phyloP scores from a whole-genome alignment of 2,797 vertebrate genomes.

The Acanthurus leucopareius region DNA sequence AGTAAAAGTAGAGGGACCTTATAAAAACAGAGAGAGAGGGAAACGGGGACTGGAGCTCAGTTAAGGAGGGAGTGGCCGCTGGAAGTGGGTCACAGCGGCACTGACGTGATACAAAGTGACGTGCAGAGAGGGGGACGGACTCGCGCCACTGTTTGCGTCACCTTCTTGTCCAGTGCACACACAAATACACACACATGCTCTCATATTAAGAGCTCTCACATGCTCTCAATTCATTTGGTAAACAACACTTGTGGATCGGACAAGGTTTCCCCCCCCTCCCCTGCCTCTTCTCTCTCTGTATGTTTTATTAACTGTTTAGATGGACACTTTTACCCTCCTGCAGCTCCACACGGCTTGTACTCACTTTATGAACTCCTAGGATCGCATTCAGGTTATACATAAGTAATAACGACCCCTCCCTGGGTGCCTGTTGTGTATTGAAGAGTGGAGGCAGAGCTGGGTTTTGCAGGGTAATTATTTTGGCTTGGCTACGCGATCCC shows the following conservation, averaged over 20 bases:
- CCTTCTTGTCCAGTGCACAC: constrained; percentile 55
- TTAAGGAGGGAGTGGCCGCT: constrained; percentile 66
- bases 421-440: constrained; percentile 25
- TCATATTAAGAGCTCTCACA: constrained; percentile 34
- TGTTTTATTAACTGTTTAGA: constrained; percentile 38
- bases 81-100: constrained; percentile 79
- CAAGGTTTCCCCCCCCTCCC: constrained; percentile 11
- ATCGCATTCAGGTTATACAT: constrained; percentile 48
- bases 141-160: constrained; percentile 65
- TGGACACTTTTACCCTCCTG: constrained; percentile 25
- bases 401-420: constrained; percentile 43
- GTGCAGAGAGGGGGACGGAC: constrained; percentile 43
- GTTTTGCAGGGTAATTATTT: constrained; percentile 51
- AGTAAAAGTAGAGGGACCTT: constrained; percentile 23
- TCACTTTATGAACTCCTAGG: constrained; percentile 32
- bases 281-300: background rate
- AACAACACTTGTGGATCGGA: constrained; percentile 48
- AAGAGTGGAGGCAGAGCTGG: constrained; percentile 21
- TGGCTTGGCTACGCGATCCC: constrained; percentile 9
- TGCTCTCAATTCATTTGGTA: constrained; percentile 44
- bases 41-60: constrained; percentile 48
- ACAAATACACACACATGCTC: constrained; percentile 16
- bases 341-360: constrained; percentile 15
- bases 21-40: constrained; percentile 32
- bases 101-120: constrained; percentile 77